Base-by-base conservation (phyloP, 2,797 vertebrate genomes). In the Novumbra hubbsi region DNA sequence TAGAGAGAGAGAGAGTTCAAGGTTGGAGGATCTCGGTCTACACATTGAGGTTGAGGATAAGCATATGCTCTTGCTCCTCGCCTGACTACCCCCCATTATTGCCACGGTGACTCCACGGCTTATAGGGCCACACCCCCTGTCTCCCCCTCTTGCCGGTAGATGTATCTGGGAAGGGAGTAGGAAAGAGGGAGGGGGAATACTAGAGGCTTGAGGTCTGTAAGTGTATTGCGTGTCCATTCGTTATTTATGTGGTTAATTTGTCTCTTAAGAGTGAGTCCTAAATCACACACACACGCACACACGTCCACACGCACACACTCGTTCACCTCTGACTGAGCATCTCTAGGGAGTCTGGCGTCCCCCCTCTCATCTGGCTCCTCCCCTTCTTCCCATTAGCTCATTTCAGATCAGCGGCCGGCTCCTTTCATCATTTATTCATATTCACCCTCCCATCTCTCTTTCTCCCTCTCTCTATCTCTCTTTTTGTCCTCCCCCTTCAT, bases 391-490 rank as follows among this genome's bases (percentile, higher is more conserved):
- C 80, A 83, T 87, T 72, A 87, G 55, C 70, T 76, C 27, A 11
- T 64, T 62, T 77, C 75, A 73, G 15, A 66, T 83, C 82, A 85
- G 78, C 83, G 80, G 72, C 80, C 12, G 11, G 41, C 41, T 83
- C 76, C 70, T 74, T 15, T 80, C 73, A 85, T 85, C 6, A 85
- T 71, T 87, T 84, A 86, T 87, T 87, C n/a, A 90, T 82, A 21
- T n/a, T 71, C 32, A 62, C 66, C 69, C 30, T 70, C n/a, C 24
- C 8, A 60, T 71, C 30, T 70, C n/a, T 24, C 8, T 64, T 14
- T 78, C 66, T 75, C 48, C 32, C 62, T 73, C 68, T 71, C 6
- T 27, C 12, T 7, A 9, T 70, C 28, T 34, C 60, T 48, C 48
- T 65, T 28, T 70, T 16, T 69, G 57, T 52, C 27, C 45, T 3